A percentile compares a stretch with the other conserved stretches of the same genome.
Evolutionary conservation across 2,113 vertebrate genomes (phyloP).

Genomic region (Anguilla japonica): DNA sequence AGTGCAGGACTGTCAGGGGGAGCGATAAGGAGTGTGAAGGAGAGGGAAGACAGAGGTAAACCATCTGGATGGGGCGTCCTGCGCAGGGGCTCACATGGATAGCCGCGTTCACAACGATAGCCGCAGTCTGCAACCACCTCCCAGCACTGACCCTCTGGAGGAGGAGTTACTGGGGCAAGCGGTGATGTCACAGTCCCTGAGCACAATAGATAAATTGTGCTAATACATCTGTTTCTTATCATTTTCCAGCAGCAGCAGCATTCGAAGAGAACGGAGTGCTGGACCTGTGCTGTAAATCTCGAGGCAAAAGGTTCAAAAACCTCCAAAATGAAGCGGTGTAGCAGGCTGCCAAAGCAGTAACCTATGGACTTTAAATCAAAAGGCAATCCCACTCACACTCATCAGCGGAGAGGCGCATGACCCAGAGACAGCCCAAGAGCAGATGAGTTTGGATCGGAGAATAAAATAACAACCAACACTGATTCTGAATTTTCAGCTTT

Average conservation of each 20-base stretch:
- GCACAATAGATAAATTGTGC: conserved; percentile 65
- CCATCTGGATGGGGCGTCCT: conserved; percentile 45
- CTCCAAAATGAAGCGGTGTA: conserved; percentile 33
- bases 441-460: neutral
- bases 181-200: conserved; percentile 44
- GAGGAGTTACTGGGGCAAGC: conserved; percentile 31
- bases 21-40: conserved; percentile 39
- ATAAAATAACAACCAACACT: conserved; percentile 34
- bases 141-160: conserved; percentile 34
- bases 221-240: conserved; percentile 66
- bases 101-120: conserved; percentile 6
- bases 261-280: conserved; percentile 48
- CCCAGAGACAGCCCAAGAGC: conserved; percentile 27
- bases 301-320: conserved; percentile 31
- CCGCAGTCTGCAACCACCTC: conserved; percentile 31
- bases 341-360: conserved; percentile 48
- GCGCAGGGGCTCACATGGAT: conserved; percentile 29
- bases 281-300: conserved; percentile 46
- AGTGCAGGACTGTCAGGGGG: conserved; percentile 19
- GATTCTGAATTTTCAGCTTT: neutral
- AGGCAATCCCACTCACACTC: conserved; percentile 41
- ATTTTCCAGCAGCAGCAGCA: conserved; percentile 48
- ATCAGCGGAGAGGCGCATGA: conserved; percentile 24
- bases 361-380: conserved; percentile 45
- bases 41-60: conserved; percentile 26